A percentile compares a stretch with the other conserved stretches of the same genome.
phyloP scores from a whole-genome alignment of 1,140 invertebrate species.

The Saccostrea echinata region DNA sequence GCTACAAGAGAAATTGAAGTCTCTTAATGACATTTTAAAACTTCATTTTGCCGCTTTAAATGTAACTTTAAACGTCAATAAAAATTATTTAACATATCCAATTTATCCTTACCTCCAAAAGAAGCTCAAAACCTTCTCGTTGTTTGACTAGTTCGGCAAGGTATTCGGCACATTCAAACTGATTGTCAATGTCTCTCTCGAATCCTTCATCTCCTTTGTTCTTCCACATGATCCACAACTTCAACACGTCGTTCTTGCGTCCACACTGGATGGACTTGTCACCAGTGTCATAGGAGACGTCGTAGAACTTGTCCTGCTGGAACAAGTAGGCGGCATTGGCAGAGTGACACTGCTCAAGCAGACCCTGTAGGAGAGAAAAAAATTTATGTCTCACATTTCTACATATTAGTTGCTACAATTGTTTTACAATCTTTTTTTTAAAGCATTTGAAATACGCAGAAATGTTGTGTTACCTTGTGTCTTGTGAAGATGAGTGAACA shows the following conservation, averaged over 20 bases:
- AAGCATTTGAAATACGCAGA: neutral
- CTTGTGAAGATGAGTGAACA: slow-evolving; percentile 98
- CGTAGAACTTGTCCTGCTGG: slow-evolving; percentile 99
- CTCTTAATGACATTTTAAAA: neutral
- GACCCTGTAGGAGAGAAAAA: slow-evolving; percentile 58
- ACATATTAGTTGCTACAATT: neutral
- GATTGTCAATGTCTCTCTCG: slow-evolving; percentile 65
- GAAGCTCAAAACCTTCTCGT: slow-evolving; percentile 40
- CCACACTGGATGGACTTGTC: slow-evolving; percentile 99
- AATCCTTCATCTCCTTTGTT: slow-evolving; percentile 82
- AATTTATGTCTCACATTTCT: neutral
- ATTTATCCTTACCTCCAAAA: slow-evolving; percentile 37
- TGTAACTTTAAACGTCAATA: neutral
- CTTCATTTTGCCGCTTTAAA: neutral
- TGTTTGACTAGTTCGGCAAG: slow-evolving; percentile 40
- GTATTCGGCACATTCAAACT: slow-evolving; percentile 60
- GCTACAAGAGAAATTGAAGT: slow-evolving; percentile 82
- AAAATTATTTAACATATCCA: neutral
- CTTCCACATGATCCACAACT: slow-evolving; percentile 96
- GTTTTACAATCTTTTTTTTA: neutral
- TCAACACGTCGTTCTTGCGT: slow-evolving; percentile 99
- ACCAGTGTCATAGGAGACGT: slow-evolving; percentile 95
- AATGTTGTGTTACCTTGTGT: slow-evolving; percentile 88
- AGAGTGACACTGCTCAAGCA: slow-evolving; percentile 96
- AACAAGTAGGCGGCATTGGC: slow-evolving; percentile 99